Evolutionary conservation across 2,888 invertebrate species (phyloP).

Genomic region (Melanchra persicariae): DNA sequence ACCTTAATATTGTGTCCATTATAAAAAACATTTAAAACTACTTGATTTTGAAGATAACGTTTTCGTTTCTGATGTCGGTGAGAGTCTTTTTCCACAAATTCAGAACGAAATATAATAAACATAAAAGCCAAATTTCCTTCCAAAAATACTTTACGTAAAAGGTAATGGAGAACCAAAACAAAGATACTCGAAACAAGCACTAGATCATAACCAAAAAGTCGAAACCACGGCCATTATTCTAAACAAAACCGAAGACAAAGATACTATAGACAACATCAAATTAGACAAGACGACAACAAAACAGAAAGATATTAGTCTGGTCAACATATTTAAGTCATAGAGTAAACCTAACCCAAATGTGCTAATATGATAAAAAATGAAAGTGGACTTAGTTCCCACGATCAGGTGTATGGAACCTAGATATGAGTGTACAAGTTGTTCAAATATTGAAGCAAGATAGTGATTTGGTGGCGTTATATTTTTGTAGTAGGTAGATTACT

Average conservation of each 20-base stretch:
- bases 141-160: background rate
- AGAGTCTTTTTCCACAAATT: background rate
- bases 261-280: too few species aligned
- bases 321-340: constrained; percentile 5
- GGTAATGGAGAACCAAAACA: background rate
- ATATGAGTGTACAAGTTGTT: constrained; percentile 69
- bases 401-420: constrained; percentile 68
- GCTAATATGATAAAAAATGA: constrained; percentile 71
- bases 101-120: background rate
- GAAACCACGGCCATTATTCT: background rate
- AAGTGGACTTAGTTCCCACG: constrained; percentile 82
- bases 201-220: background rate
- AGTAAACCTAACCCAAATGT: constrained; percentile 46
- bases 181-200: background rate
- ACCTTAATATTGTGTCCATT: constrained; percentile 24
- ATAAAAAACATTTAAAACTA: background rate
- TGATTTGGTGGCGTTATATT: constrained; percentile 34
- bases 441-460: constrained; percentile 77
- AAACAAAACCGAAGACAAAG: background rate
- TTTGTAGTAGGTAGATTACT: constrained; percentile 38
- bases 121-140: background rate
- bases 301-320: constrained; percentile 15
- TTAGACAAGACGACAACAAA: background rate
- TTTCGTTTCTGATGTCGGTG: background rate
- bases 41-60: background rate